A percentile compares a stretch with the other conserved stretches of the same genome.
Conservation (phyloP, 2,113 vertebrate species). For the Esox niger region DNA sequence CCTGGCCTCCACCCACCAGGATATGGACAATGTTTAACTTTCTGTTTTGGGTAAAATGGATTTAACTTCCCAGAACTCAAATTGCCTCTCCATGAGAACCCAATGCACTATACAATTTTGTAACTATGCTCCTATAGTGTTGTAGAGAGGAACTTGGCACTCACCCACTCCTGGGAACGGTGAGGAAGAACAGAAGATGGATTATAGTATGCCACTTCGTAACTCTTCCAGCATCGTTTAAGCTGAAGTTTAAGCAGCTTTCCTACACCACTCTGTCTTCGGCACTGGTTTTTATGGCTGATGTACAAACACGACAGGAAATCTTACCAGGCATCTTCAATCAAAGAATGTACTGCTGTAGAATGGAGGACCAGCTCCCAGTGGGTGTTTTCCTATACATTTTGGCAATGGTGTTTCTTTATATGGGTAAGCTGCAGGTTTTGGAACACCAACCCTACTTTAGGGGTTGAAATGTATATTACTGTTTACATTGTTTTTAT, state of each 20-base stretch:
- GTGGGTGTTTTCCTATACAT: background rate
- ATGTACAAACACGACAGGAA: background rate
- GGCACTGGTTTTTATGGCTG: background rate
- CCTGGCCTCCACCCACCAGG: background rate
- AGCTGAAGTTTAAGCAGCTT: constrained; percentile 20
- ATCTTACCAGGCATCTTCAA: background rate
- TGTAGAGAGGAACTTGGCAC: background rate
- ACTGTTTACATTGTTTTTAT: too few relatives aligned
- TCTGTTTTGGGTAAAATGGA: too few relatives aligned
- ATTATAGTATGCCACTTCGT: constrained; percentile 14
- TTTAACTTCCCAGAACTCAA: too few relatives aligned
- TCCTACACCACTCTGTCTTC: constrained; percentile 3
- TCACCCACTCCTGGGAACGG: constrained; percentile 7
- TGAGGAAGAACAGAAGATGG: constrained; percentile 20
- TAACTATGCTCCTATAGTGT: too few relatives aligned
- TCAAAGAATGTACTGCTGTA: background rate
- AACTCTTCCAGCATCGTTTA: constrained; percentile 19
- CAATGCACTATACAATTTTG: too few relatives aligned
- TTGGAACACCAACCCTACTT: too few relatives aligned
- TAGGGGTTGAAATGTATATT: too few relatives aligned
- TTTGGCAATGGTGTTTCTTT: background rate
- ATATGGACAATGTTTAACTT: too few relatives aligned
- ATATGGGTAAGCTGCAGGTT: too few relatives aligned
- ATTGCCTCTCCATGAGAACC: too few relatives aligned
- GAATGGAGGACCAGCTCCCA: background rate